Percentiles rank a stretch among this genome's conserved stretches.
Conservation (phyloP, 2,797 vertebrate genomes). For the Denticeps clupeoides region DNA sequence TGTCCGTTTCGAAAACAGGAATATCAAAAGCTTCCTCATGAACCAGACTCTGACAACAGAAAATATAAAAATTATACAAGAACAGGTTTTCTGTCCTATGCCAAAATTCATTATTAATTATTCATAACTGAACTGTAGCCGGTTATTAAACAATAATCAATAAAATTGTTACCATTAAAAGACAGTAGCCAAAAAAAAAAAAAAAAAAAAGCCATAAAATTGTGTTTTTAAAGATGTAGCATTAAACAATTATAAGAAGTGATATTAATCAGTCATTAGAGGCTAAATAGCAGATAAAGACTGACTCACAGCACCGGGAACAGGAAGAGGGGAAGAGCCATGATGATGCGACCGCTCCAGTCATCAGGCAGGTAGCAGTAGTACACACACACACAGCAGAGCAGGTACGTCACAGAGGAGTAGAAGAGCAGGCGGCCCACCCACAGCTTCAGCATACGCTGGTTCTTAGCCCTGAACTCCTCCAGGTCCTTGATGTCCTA, state of each 20-base stretch:
- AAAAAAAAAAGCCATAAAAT: too few species aligned
- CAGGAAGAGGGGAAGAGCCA: conserved; percentile 81
- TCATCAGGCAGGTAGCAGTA: conserved; percentile 84
- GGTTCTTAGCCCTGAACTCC: conserved; percentile 91
- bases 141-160: not conserved
- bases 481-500: conserved; percentile 88
- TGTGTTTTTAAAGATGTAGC: too few species aligned
- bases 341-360: conserved; percentile 68
- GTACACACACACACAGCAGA: conserved; percentile 76
- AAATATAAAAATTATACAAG: conserved; percentile 42
- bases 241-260: too few species aligned
- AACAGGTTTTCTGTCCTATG: not conserved
- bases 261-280: too few species aligned
- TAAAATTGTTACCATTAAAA: too few species aligned
- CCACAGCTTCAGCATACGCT: conserved; percentile 87
- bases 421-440: conserved; percentile 84
- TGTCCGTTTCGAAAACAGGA: conserved; percentile 88
- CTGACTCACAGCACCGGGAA: conserved; percentile 84
- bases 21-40: conserved; percentile 79
- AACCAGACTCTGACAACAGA: conserved; percentile 71
- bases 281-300: too few species aligned
- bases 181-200: too few species aligned
- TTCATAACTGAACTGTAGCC: not conserved
- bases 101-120: too few species aligned
- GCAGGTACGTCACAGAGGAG: conserved; percentile 78